phyloP scores from a whole-genome alignment of 1,140 invertebrate species.

The Myzus persicae region DNA sequence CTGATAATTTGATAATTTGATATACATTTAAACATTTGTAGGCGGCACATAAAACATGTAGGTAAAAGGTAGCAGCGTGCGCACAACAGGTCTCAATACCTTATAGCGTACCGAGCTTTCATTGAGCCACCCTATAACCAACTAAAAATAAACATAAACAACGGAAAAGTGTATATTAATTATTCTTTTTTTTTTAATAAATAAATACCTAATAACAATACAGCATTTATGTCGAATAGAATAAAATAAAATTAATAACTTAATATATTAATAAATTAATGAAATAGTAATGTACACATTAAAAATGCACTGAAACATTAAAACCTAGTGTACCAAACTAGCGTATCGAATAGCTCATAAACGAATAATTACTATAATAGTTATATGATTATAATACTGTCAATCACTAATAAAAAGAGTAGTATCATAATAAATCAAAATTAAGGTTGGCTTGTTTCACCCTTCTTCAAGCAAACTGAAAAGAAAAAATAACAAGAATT shows the following conservation, averaged over 20 bases:
- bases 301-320: not conserved
- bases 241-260: not conserved
- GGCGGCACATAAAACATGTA: no score
- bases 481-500: not conserved
- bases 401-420: not conserved
- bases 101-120: not conserved
- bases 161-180: not conserved
- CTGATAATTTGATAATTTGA: no score
- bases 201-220: not conserved
- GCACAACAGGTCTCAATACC: not conserved
- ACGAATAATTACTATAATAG: not conserved
- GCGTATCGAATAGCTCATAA: not conserved
- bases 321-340: slow-evolving; percentile 2
- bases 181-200: not conserved
- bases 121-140: not conserved
- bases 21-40: no score
- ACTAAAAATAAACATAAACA: not conserved
- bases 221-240: not conserved
- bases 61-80: no score
- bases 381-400: slow-evolving; percentile 44
- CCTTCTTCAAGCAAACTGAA: slow-evolving; percentile 8
- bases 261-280: not conserved
- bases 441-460: not conserved
- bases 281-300: not conserved
- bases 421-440: not conserved